Percentiles rank a stretch among this genome's conserved stretches.
Conservation (phyloP, 2,888 invertebrate genomes). For the Scaptomyza tumidula region DNA sequence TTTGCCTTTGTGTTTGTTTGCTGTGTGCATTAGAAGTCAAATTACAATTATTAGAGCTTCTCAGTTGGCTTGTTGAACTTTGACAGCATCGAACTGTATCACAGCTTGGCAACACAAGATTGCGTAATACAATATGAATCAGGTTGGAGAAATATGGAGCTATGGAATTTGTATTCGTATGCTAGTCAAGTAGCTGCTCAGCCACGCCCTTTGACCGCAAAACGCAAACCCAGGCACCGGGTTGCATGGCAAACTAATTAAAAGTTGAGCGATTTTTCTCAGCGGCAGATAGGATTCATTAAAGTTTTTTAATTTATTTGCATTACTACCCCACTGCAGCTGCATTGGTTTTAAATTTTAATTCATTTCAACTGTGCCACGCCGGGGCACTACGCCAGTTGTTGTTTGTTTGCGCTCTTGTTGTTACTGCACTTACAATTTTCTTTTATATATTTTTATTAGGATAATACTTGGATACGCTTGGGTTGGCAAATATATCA, state of each 20-base stretch:
- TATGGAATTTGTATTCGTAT: constrained; percentile 34
- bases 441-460: constrained; percentile 33
- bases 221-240: background rate
- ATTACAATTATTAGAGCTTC: constrained; percentile 49
- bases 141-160: constrained; percentile 12
- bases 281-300: constrained; percentile 61
- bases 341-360: constrained; percentile 69
- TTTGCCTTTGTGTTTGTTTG: constrained; percentile 7
- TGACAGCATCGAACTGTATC: constrained; percentile 26
- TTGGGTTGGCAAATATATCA: constrained; percentile 49
- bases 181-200: constrained; percentile 14
- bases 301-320: constrained; percentile 64
- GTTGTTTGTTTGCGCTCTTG: constrained; percentile 17
- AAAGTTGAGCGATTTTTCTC: constrained; percentile 72
- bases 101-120: constrained; percentile 12
- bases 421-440: constrained; percentile 3
- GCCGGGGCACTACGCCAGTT: constrained; percentile 37
- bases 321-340: constrained; percentile 33
- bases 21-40: constrained; percentile 25
- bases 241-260: constrained; percentile 74
- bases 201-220: background rate
- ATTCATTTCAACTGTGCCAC: constrained; percentile 55
- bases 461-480: constrained; percentile 44
- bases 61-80: constrained; percentile 67
- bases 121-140: constrained; percentile 35